A percentile compares a stretch with the other conserved stretches of the same genome.
These are phyloP conservation scores for Anas georgica DNA, from an alignment of 2,797 vertebrate genomes.

Conservation along the genomic window DNA sequence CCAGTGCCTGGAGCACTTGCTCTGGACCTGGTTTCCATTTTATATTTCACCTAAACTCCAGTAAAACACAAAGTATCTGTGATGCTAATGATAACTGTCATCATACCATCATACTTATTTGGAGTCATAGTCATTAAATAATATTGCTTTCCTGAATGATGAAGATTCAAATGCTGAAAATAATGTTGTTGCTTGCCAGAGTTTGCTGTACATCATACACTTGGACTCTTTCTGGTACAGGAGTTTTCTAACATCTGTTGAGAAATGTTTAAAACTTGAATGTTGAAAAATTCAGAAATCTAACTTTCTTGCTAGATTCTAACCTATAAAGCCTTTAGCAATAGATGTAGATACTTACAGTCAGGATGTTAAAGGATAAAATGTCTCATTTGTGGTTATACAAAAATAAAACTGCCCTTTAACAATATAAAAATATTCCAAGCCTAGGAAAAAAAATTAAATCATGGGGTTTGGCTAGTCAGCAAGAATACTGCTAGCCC, in stretches of 20 bases:
- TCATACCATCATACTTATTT: neutral
- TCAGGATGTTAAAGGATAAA: neutral
- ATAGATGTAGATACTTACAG: neutral
- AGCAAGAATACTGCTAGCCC: neutral
- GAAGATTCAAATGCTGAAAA: neutral
- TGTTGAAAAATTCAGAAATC: neutral
- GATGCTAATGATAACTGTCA: neutral
- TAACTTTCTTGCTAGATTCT: neutral
- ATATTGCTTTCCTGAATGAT: neutral
- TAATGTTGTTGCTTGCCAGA: neutral
- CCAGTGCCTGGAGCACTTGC: fast-evolving
- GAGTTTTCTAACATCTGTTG: neutral
- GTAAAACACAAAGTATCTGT: neutral
- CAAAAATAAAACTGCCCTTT: neutral
- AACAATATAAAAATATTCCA: neutral
- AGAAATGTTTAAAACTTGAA: neutral
- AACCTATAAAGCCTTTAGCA: neutral
- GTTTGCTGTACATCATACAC: neutral
- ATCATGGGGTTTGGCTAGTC: neutral
- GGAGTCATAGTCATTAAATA: neutral
- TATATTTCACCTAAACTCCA: neutral
- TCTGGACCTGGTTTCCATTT: neutral
- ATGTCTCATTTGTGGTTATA: neutral
- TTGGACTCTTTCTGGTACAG: neutral
- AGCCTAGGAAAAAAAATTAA: neutral